These are phyloP conservation scores for Tetrax tetrax DNA, from an alignment of 2,113 vertebrate species.

Conservation along the genomic window DNA sequence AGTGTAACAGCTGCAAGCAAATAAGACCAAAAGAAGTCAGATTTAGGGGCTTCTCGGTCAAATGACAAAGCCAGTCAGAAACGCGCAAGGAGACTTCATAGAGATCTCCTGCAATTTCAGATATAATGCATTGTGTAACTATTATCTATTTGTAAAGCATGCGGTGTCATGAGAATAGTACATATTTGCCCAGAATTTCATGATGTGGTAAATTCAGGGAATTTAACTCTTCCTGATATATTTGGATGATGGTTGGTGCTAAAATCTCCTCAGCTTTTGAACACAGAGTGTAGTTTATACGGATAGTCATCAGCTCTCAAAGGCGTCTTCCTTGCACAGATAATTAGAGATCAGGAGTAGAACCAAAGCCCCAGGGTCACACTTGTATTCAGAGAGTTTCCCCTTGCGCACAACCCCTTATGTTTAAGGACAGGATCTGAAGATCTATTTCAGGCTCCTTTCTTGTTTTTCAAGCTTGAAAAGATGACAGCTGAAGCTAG, in stretches of 20 bases:
- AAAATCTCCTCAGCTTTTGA: background rate
- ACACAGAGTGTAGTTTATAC: background rate
- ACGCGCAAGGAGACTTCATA: background rate
- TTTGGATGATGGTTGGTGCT: fast-evolving
- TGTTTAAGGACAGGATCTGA: background rate
- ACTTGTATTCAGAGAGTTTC: background rate
- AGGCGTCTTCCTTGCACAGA: background rate
- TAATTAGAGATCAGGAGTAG: background rate
- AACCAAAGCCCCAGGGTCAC: background rate
- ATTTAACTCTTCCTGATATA: fast-evolving
- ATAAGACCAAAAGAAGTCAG: background rate
- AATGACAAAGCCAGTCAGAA: background rate
- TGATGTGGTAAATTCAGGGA: background rate
- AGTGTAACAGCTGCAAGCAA: background rate
- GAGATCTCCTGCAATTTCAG: background rate
- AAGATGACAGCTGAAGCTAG: background rate
- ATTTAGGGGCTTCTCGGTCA: background rate
- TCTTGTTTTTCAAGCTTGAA: background rate
- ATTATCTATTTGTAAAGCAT: background rate
- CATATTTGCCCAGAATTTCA: background rate
- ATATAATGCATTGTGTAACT: background rate
- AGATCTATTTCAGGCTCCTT: background rate
- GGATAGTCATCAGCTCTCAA: background rate
- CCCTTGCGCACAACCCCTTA: background rate
- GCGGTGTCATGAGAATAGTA: background rate